These are phyloP conservation scores for Parasteatoda tepidariorum DNA, from an alignment of 1,140 invertebrate genomes.

Conservation along the genomic window DNA sequence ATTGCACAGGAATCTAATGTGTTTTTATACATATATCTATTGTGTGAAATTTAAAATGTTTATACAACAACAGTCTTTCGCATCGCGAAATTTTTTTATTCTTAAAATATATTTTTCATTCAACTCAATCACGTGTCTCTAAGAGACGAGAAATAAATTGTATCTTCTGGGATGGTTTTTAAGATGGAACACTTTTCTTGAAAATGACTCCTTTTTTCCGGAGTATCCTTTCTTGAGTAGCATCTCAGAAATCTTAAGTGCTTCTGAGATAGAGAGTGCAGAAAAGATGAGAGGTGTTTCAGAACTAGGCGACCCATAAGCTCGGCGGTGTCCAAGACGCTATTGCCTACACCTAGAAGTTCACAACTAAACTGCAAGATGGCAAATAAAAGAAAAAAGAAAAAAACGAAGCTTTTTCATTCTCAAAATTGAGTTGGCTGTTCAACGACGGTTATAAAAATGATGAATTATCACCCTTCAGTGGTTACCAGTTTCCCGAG, in stretches of 20 bases:
- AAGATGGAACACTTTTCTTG: constrained; percentile 15
- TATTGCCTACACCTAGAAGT: not conserved
- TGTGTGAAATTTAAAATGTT: too few relatives aligned
- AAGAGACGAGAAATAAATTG: not conserved
- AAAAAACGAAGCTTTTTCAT: too few relatives aligned
- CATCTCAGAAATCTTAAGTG: constrained; percentile 19
- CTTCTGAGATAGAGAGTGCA: constrained; percentile 23
- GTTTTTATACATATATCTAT: too few relatives aligned
- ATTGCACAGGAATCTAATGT: too few relatives aligned
- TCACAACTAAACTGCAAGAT: not conserved
- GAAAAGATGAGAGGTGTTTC: not conserved
- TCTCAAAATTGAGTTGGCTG: too few relatives aligned
- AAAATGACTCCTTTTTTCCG: constrained; percentile 6
- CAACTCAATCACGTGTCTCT: constrained; percentile 8
- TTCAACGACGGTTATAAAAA: too few relatives aligned
- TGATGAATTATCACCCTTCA: too few relatives aligned
- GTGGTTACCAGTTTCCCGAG: too few relatives aligned
- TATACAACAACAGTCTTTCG: too few relatives aligned
- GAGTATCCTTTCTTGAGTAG: constrained; percentile 21
- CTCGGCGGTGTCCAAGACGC: not conserved
- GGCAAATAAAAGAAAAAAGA: too few relatives aligned
- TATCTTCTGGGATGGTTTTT: constrained; percentile 11
- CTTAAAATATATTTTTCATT: constrained; percentile 18
- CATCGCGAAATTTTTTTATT: not conserved
- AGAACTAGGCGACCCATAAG: not conserved